Conservation (phyloP, 2,113 vertebrate species). For the Nothoprocta pentlandii region DNA sequence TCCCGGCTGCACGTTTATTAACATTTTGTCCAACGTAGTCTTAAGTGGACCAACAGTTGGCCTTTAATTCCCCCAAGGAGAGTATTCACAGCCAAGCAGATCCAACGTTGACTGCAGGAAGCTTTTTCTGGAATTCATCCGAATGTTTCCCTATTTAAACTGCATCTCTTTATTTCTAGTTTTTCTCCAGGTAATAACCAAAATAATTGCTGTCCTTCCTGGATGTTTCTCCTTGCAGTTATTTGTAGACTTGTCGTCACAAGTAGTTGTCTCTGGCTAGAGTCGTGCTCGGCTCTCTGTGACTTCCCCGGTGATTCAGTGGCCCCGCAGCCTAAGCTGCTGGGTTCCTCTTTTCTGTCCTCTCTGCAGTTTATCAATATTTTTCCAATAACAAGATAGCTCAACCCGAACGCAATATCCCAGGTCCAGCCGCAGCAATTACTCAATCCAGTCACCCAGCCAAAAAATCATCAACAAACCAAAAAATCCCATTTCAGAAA, state of each 20-base stretch:
- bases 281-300: background rate
- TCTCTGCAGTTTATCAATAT: background rate
- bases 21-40: background rate
- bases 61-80: background rate
- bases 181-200: background rate
- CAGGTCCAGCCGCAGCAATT: background rate
- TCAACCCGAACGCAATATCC: background rate
- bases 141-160: background rate
- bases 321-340: background rate
- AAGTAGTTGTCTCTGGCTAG: background rate
- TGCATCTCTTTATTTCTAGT: background rate
- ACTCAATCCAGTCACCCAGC: background rate
- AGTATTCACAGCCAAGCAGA: background rate
- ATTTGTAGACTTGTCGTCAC: background rate
- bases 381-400: background rate
- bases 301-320: background rate
- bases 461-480: background rate
- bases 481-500: background rate
- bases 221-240: background rate
- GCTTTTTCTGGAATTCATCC: background rate
- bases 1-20: background rate
- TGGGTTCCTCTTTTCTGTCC: background rate
- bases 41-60: background rate
- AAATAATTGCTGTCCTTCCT: background rate
- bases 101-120: background rate